Evolutionary conservation across 2,888 invertebrate genomes (phyloP), one percentile per base, ranked within the genome.

Genomic region (Hyalella azteca): DNA sequence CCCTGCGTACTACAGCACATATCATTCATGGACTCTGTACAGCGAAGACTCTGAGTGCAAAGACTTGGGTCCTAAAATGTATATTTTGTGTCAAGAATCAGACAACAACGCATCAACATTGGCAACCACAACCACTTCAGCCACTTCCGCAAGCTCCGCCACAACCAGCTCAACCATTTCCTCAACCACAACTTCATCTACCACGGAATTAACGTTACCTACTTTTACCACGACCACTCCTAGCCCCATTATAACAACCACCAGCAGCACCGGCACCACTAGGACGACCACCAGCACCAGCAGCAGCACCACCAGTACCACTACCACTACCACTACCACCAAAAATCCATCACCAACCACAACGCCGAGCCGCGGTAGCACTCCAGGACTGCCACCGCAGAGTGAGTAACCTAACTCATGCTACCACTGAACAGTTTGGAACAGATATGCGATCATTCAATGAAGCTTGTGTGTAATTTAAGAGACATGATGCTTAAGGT

Each of bases 1-100:
- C 4, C 13, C 39, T 2, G n/a, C 0, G 36, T 19, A 36, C 39
- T 66, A 36, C 11, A 36, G 66, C 36, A 66, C 66, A 0, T 66
- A 66, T 19, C 66, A 66, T 19, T 32, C 29, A 32, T 66, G 66
- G 66, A 32, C 32, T 5, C 66, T 66, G 36, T 66, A 66, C 66
- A 66, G 66, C 66, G 32, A 66, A 32, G 2, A 36, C 66, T 7
- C 66, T 19, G 5, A 19, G 36, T 66, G 66, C 19, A 19, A 7
- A 13, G 29, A 66, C 39, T 15, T 66, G n/a, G 39, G 66, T 66
- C 2, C 11, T 36, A 36, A 66, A 9, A 4, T 66, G 3, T 36
- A 36, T 36, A 36, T 66, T 15, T 36, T 66, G 19, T 66, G 66
- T 36, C 66, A 66, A 36, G 66, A 66, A 39, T 1, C 26, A 15